A percentile compares a stretch with the other conserved stretches of the same genome.
Evolutionary conservation across 1,140 invertebrate species (phyloP).

Genomic region (Achroia grisella): DNA sequence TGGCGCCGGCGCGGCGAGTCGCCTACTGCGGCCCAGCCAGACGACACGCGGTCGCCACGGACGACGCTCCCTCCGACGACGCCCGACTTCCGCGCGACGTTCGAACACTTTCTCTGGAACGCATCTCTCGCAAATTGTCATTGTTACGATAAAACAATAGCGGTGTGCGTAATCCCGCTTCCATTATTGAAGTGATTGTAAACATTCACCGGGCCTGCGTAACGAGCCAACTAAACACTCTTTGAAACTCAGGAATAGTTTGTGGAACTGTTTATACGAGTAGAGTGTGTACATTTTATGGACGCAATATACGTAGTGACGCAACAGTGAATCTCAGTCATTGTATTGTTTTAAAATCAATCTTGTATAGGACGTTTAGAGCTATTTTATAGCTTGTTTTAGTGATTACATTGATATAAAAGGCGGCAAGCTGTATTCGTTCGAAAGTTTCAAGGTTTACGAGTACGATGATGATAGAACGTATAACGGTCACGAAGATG

Average conservation of each 20-base stretch:
- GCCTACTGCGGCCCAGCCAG: constrained; percentile 58
- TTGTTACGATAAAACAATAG: constrained; percentile 42
- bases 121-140: constrained; percentile 21
- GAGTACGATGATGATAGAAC: constrained; percentile 61
- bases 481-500: constrained; percentile 56
- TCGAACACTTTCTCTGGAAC: constrained; percentile 20
- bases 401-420: constrained; percentile 24
- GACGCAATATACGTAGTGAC: not conserved
- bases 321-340: constrained; percentile 1
- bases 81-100: constrained; percentile 13
- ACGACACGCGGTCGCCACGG: constrained; percentile 54
- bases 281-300: not conserved
- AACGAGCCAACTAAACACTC: not conserved
- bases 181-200: constrained; percentile 33
- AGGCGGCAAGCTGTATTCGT: constrained; percentile 69
- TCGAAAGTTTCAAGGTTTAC: constrained; percentile 67
- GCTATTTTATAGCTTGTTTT: constrained; percentile 12
- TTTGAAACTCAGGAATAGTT: not conserved
- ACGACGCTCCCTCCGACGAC: constrained; percentile 40
- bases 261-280: not conserved
- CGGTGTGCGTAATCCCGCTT: constrained; percentile 42
- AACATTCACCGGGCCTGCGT: constrained; percentile 10
- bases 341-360: too few species aligned
- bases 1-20: constrained; percentile 64
- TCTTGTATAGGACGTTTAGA: not conserved